phyloP scores from a whole-genome alignment of 2,797 vertebrate genomes.

The Perodicticus potto region DNA sequence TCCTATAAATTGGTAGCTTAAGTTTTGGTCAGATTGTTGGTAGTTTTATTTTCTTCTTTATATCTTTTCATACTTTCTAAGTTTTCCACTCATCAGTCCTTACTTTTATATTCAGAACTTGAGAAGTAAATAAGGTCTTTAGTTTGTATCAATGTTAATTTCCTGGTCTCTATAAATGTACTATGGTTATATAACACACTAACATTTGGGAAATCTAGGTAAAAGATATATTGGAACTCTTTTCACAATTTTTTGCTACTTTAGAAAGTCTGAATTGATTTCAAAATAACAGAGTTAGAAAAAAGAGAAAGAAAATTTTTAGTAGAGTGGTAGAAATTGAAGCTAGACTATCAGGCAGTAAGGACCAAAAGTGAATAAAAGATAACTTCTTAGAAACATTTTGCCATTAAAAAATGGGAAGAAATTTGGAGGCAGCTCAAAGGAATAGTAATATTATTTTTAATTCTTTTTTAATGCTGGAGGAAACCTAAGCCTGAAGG shows the following conservation, averaged over 20 bases:
- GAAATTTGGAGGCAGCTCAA: neutral
- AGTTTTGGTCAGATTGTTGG: neutral
- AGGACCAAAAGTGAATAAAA: neutral
- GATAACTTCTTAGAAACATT: neutral
- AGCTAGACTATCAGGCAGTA: neutral
- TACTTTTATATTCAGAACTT: constrained; percentile 55
- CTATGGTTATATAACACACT: neutral
- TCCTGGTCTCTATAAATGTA: constrained; percentile 19
- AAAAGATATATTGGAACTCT: neutral
- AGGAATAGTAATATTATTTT: neutral
- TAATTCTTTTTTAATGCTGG: neutral
- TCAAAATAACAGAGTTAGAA: constrained; percentile 31
- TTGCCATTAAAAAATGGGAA: neutral
- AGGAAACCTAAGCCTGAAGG: neutral
- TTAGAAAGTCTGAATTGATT: constrained; percentile 20
- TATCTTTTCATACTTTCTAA: neutral
- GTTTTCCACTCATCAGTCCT: constrained; percentile 35
- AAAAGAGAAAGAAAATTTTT: neutral
- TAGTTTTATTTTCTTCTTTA: constrained; percentile 34
- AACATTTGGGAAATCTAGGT: neutral
- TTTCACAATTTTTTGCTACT: neutral
- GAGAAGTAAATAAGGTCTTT: neutral
- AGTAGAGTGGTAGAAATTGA: neutral
- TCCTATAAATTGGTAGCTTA: neutral
- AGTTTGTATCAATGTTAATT: neutral